Conservation (phyloP, 2,888 invertebrate species). For the Strigamia crassipes region DNA sequence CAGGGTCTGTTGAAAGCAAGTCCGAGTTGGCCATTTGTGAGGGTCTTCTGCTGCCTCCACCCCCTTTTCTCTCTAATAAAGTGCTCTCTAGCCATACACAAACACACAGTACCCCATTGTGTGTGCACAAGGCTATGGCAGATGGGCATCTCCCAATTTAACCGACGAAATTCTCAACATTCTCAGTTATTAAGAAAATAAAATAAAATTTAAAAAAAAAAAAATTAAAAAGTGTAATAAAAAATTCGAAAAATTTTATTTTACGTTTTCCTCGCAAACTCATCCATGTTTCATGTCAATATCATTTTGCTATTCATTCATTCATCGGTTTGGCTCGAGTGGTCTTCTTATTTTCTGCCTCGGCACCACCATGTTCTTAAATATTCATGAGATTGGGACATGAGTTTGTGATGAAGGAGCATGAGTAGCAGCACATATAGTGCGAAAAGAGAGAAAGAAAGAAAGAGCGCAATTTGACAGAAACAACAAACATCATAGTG, state of each 20-base stretch:
- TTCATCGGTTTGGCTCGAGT: constrained; percentile 26
- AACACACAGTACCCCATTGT: constrained; percentile 33
- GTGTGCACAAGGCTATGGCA: background rate
- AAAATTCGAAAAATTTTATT: background rate
- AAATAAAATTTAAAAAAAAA: background rate
- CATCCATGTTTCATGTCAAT: constrained; percentile 3
- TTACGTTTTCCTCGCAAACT: background rate
- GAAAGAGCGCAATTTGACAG: background rate
- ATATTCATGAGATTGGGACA: constrained; percentile 13
- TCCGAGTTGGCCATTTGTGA: constrained; percentile 40
- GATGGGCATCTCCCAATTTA: constrained; percentile 6
- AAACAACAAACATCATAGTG: constrained; percentile 15
- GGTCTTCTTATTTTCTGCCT: constrained; percentile 30
- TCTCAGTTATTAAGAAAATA: background rate
- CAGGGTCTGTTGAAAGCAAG: constrained; percentile 36
- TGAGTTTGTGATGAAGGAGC: background rate
- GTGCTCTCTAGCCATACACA: constrained; percentile 40
- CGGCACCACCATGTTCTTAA: constrained; percentile 8
- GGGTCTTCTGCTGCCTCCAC: constrained; percentile 26
- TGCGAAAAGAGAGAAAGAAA: background rate
- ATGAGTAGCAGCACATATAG: background rate
- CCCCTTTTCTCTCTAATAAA: constrained; percentile 38
- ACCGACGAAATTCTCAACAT: background rate
- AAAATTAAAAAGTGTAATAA: background rate
- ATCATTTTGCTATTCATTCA: constrained; percentile 23